Percentiles rank a stretch among this genome's conserved stretches.
Evolutionary conservation across 2,888 invertebrate species (phyloP).

Genomic region (Eupithecia pulchellata): DNA sequence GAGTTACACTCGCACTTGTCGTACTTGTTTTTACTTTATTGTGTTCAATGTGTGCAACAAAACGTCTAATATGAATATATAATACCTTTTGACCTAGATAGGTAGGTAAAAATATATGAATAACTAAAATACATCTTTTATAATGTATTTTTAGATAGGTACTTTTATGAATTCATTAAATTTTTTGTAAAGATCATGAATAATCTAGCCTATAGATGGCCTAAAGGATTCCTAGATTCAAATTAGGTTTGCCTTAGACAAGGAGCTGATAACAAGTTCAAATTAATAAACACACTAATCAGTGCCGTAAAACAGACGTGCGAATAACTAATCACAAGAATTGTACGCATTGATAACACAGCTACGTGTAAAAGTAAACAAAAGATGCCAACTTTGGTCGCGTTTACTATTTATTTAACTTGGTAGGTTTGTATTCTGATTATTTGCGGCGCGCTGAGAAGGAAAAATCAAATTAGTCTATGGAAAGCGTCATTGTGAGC

Average conservation of each 20-base stretch:
- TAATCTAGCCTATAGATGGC: too few species aligned
- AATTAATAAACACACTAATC: slow-evolving; percentile 28
- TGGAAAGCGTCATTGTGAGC: slow-evolving; percentile 54
- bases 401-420: slow-evolving; percentile 55
- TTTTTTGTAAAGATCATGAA: too few species aligned
- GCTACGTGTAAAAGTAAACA: slow-evolving; percentile 56
- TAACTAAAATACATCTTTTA: too few species aligned
- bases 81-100: too few species aligned
- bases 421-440: slow-evolving; percentile 44
- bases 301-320: background rate
- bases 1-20: too few species aligned
- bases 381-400: slow-evolving; percentile 51
- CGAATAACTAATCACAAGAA: slow-evolving; percentile 33
- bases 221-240: too few species aligned
- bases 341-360: slow-evolving; percentile 59
- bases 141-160: too few species aligned
- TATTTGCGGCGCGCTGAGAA: slow-evolving; percentile 35
- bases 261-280: slow-evolving; percentile 32
- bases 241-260: background rate
- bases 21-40: too few species aligned
- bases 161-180: too few species aligned
- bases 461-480: slow-evolving; percentile 56
- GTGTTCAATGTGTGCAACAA: too few species aligned
- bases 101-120: too few species aligned
- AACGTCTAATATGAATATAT: too few species aligned